Conservation (phyloP, 2,888 invertebrate genomes). For the Muscina levida region DNA sequence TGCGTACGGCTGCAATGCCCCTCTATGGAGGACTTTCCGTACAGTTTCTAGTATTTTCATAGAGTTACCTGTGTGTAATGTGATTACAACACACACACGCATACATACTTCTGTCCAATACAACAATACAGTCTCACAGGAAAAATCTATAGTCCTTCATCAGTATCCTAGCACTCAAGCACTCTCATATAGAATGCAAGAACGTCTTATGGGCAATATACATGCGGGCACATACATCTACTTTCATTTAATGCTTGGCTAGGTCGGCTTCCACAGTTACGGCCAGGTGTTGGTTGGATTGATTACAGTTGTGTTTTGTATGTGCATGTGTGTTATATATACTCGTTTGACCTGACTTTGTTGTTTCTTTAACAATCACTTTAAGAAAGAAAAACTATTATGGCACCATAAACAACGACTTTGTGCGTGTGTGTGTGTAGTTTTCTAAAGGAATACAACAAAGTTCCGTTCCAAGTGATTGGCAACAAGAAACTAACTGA, state of each 20-base stretch:
- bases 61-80: conserved; percentile 18
- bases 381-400: conserved; percentile 16
- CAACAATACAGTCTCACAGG: neutral
- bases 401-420: conserved; percentile 32
- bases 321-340: neutral
- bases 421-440: conserved; percentile 2
- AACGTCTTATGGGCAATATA: conserved; percentile 12
- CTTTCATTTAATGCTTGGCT: neutral
- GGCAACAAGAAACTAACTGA: neutral
- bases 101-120: neutral
- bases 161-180: too few relatives aligned
- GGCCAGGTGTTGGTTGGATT: neutral
- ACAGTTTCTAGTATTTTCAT: conserved; percentile 30
- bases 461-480: conserved; percentile 35
- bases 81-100: conserved; percentile 23
- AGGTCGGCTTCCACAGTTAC: neutral
- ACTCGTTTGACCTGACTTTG: neutral
- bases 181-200: conserved; percentile 8
- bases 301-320: neutral
- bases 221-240: too few relatives aligned
- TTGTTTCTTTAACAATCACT: conserved; percentile 22
- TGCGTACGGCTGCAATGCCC: neutral
- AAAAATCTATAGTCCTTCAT: neutral
- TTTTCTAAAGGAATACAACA: neutral
- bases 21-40: neutral